These are phyloP conservation scores for Galleria mellonella DNA, from an alignment of 1,140 invertebrate genomes.

Conservation along the genomic window DNA sequence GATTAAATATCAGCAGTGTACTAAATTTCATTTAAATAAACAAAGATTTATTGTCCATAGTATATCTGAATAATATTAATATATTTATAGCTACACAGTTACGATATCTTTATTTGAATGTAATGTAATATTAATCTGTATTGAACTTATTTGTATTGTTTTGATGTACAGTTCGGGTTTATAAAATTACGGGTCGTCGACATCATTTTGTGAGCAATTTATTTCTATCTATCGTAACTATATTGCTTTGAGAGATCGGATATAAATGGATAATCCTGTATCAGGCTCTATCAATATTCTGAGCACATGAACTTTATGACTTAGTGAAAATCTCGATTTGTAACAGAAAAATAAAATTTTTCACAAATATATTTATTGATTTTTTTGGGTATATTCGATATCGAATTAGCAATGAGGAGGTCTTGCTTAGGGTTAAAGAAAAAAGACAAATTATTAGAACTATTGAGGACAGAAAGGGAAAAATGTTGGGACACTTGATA, in stretches of 20 bases:
- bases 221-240: conserved; percentile 30
- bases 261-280: conserved; percentile 31
- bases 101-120: not conserved
- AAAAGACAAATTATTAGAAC: no score
- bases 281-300: conserved; percentile 33
- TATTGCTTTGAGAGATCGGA: conserved; percentile 25
- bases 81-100: not conserved
- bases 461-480: no score
- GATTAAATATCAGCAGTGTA: no score
- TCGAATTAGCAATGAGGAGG: no score
- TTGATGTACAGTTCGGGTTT: conserved; percentile 1
- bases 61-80: no score
- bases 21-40: no score
- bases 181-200: conserved; percentile 18
- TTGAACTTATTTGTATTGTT: not conserved
- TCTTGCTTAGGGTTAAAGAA: no score
- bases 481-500: no score
- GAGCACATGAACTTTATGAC: conserved; percentile 25
- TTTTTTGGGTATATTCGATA: no score
- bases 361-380: no score
- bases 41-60: no score
- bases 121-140: not conserved
- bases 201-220: conserved; percentile 23
- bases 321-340: conserved; percentile 19
- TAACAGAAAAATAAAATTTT: no score